phyloP scores from a whole-genome alignment of 2,113 vertebrate species.

The Lepus europaeus region DNA sequence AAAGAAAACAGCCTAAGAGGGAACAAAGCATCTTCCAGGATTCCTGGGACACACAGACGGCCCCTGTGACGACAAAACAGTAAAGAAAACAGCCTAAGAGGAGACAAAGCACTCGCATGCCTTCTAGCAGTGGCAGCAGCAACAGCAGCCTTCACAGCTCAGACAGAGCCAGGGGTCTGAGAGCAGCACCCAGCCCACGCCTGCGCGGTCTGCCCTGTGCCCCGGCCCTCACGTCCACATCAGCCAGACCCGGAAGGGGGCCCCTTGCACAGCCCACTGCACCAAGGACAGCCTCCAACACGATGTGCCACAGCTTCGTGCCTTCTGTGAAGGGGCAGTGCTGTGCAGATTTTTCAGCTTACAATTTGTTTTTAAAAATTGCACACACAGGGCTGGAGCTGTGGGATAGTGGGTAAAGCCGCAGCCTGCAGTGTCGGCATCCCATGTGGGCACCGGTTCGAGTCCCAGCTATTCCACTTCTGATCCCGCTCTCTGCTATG shows the following conservation, averaged over 20 bases:
- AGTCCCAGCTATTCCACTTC: too few species aligned
- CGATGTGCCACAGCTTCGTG: slow-evolving; percentile 86
- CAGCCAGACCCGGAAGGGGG: slow-evolving; percentile 97
- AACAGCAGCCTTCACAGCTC: slow-evolving; percentile 89
- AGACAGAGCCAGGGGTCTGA: slow-evolving; percentile 86
- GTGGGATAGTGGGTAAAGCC: too few species aligned
- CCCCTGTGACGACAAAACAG: too few species aligned
- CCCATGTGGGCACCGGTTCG: too few species aligned
- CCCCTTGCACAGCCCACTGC: slow-evolving; percentile 97
- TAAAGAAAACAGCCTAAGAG: too few species aligned
- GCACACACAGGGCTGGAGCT: slow-evolving; percentile 78
- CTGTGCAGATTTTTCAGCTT: slow-evolving; percentile 88
- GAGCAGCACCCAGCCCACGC: slow-evolving; percentile 85
- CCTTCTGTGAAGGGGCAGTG: slow-evolving; percentile 90
- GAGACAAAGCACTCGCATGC: slow-evolving; percentile 68
- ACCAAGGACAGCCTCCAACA: slow-evolving; percentile 90
- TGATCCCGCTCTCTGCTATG: too few species aligned
- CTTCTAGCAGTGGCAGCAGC: slow-evolving; percentile 90
- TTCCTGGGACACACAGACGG: too few species aligned
- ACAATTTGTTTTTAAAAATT: slow-evolving; percentile 88
- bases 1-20: too few species aligned
- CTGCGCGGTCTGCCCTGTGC: slow-evolving; percentile 89
- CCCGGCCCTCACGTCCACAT: slow-evolving; percentile 92
- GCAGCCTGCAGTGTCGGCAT: too few species aligned
- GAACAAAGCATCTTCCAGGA: too few species aligned